phyloP scores from a whole-genome alignment of 2,113 vertebrate species.

The Hypanus sabinus region DNA sequence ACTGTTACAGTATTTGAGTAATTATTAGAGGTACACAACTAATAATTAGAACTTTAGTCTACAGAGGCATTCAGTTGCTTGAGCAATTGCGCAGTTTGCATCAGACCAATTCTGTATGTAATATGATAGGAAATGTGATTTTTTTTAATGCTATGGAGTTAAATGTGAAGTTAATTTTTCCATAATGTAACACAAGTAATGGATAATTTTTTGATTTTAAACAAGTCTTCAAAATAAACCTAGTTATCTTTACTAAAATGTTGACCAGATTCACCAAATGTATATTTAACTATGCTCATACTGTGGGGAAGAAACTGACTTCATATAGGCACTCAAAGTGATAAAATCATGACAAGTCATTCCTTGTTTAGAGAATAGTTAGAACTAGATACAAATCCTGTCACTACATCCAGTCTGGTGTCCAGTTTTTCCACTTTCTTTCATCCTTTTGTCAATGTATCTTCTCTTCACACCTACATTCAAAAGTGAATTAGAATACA shows the following conservation, averaged over 20 bases:
- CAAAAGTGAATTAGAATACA: not conserved
- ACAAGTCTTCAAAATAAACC: not conserved
- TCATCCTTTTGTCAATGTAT: not conserved
- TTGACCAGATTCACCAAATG: not conserved
- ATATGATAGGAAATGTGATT: not conserved
- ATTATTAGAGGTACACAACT: not conserved
- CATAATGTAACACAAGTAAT: not conserved
- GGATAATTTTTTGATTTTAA: not conserved
- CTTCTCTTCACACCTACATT: not conserved
- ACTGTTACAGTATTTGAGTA: not conserved
- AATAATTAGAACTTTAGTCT: not conserved
- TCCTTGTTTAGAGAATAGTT: not conserved
- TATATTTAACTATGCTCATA: not conserved
- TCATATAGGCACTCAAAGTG: not conserved
- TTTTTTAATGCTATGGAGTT: not conserved
- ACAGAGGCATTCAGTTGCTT: too few species aligned
- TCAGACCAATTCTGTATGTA: not conserved
- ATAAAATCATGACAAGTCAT: not conserved
- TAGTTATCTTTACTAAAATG: not conserved
- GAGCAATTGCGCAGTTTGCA: not conserved
- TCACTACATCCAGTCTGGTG: not conserved
- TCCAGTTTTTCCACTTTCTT: not conserved
- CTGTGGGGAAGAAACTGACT: not conserved
- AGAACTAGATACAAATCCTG: not conserved
- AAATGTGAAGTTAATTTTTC: not conserved